phyloP scores from a whole-genome alignment of 2,113 vertebrate genomes.

The Thymallus thymallus region DNA sequence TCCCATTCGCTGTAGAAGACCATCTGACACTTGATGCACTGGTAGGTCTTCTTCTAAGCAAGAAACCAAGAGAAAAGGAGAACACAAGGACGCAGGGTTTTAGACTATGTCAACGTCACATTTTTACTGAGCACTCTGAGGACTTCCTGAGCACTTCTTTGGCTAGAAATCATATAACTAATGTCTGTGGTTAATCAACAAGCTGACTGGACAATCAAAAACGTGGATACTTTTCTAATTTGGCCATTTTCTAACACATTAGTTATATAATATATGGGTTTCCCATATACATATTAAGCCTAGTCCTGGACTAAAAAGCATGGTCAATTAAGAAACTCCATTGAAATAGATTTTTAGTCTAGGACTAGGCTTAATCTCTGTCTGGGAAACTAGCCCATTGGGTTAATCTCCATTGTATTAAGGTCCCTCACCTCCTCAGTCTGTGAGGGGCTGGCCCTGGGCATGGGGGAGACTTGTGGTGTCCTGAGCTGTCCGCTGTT shows the following conservation, averaged over 20 bases:
- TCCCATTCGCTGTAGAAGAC: constrained; percentile 99
- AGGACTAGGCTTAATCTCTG: no score
- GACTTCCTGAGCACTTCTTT: background rate
- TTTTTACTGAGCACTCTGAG: background rate
- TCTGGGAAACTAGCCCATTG: no score
- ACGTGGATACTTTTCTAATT: no score
- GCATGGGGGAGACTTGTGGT: constrained; percentile 95
- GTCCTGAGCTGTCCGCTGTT: constrained; percentile 88
- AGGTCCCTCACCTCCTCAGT: constrained; percentile 88
- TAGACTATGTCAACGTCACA: background rate
- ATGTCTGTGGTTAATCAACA: background rate
- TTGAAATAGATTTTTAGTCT: no score
- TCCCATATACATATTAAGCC: no score
- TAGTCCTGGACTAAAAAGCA: background rate
- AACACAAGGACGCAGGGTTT: background rate
- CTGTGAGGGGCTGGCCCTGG: constrained; percentile 93
- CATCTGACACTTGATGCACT: constrained; percentile 99
- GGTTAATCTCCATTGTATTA: background rate
- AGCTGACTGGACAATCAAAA: background rate
- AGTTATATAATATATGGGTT: no score
- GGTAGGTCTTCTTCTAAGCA: constrained; percentile 97
- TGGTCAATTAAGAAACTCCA: background rate
- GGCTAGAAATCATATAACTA: background rate
- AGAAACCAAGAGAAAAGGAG: constrained; percentile 46
- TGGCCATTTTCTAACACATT: no score